phyloP scores from a whole-genome alignment of 2,113 vertebrate species.

The Enhydra lutris region DNA sequence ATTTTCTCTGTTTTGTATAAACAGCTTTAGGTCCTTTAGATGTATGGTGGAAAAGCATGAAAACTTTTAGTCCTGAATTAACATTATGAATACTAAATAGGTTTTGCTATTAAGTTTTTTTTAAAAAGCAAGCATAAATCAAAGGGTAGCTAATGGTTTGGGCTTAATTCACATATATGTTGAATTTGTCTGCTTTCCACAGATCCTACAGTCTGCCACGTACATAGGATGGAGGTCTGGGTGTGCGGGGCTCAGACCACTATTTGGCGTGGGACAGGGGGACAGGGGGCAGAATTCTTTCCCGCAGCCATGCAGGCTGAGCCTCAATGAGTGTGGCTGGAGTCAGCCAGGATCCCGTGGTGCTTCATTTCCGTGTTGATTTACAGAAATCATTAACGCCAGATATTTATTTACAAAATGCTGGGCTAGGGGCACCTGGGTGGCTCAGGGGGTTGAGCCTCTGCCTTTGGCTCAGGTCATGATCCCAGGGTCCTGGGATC shows the following conservation, averaged over 20 bases:
- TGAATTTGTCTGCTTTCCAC: neutral
- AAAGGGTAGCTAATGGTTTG: neutral
- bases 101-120: neutral
- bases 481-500: too few species aligned
- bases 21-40: neutral
- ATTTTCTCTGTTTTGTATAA: neutral
- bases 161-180: neutral
- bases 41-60: neutral
- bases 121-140: neutral
- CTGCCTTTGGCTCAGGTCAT: too few species aligned
- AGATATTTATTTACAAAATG: neutral
- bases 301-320: neutral
- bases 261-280: neutral
- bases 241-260: neutral
- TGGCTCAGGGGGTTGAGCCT: too few species aligned
- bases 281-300: neutral
- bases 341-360: neutral
- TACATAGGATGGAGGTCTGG: neutral
- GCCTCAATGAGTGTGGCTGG: rapidly evolving
- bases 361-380: neutral
- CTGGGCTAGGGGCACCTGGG: too few species aligned
- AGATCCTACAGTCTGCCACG: neutral
- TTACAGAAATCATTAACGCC: neutral
- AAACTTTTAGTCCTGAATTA: neutral
- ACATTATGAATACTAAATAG: neutral